Percentiles rank a stretch among this genome's conserved stretches.
Conservation (phyloP, 2,888 invertebrate genomes). For the Polydrusus tereticollis region DNA sequence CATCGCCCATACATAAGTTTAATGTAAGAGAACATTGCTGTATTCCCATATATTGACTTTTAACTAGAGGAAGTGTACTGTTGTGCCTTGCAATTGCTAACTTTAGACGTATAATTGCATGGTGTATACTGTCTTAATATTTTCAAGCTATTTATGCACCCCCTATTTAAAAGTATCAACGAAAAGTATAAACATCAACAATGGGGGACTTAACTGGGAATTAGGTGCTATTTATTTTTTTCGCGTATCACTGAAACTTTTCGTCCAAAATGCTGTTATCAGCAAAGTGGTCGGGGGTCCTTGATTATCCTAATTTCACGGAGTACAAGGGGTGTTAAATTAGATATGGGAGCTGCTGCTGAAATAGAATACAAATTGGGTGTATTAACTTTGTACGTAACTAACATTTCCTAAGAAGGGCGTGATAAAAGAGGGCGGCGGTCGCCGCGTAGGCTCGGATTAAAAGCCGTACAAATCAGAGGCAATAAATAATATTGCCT, state of each 20-base stretch:
- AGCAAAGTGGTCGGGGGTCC: slow-evolving; percentile 26
- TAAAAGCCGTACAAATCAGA: not conserved
- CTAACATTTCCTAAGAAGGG: slow-evolving; percentile 7
- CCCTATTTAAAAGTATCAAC: too few relatives aligned
- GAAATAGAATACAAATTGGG: slow-evolving; percentile 33
- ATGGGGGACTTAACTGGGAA: slow-evolving; percentile 30
- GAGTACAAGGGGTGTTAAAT: slow-evolving; percentile 35
- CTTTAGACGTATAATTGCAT: too few relatives aligned
- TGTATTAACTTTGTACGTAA: slow-evolving; percentile 25
- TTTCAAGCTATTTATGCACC: too few relatives aligned
- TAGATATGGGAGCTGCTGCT: slow-evolving; percentile 29
- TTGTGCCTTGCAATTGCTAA: too few relatives aligned
- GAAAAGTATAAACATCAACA: slow-evolving; percentile 29
- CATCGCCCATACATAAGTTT: too few relatives aligned
- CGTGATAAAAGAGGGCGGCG: not conserved
- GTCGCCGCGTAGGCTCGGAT: not conserved
- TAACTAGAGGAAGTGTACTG: too few relatives aligned
- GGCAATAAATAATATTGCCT: not conserved
- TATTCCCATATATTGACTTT: too few relatives aligned
- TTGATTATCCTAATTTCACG: slow-evolving; percentile 45
- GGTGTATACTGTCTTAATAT: too few relatives aligned
- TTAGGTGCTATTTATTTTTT: slow-evolving; percentile 43
- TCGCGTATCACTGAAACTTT: slow-evolving; percentile 24
- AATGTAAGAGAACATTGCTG: too few relatives aligned
- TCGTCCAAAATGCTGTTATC: slow-evolving; percentile 31